Base-by-base conservation (phyloP, 2,888 invertebrate genomes). In the Brachypterus glaber region DNA sequence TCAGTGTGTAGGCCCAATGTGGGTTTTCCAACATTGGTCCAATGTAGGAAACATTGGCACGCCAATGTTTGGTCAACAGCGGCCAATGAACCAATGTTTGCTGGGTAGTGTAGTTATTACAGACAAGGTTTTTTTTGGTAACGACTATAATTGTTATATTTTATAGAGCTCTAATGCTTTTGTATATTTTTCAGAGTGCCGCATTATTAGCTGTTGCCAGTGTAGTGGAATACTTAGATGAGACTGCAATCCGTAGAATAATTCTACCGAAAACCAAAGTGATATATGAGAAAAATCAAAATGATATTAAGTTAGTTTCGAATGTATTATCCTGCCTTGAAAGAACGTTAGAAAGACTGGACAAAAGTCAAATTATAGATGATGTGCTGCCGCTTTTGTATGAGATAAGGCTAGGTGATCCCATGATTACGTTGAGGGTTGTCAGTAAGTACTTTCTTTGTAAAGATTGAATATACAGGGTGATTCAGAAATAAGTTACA, bases 361-460 rank as follows among this genome's bases (percentile, higher is more conserved):
- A 95, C 52, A 81, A 85, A 57, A 77, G 78, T 40, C 86, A 90
- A 64, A 85, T 95, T 40, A 77, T 90, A 53, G 92, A 92, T 54
- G 86, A 90, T 55, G 87, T 95, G 30, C 73, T 95, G 48, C 93
- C 93, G 1, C 74, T 95, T 47, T 72, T 96, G 18, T 82, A 85
- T 57, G 83, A 84, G 52, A 86, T 92, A 53, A 78, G 84, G 45
- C 76, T 91, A 33, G 81, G 81, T 47, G 92, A 95, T 63, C 86
- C 92, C 5, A 87, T 90, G 58, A 83, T 93, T 52, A 80, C 89
- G 48, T 76, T 84, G 62, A 80, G 89, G 63, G 84, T 92, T 62
- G 89, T 93, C 67, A 84, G 95, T 95, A 78, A 88, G 91, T 89
- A 70, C 11, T n/a, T n/a, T n/a, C n/a, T n/a, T 17, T n/a, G n/a